Evolutionary conservation across 1,140 invertebrate species (phyloP).

Genomic region (Leucophenga varia): DNA sequence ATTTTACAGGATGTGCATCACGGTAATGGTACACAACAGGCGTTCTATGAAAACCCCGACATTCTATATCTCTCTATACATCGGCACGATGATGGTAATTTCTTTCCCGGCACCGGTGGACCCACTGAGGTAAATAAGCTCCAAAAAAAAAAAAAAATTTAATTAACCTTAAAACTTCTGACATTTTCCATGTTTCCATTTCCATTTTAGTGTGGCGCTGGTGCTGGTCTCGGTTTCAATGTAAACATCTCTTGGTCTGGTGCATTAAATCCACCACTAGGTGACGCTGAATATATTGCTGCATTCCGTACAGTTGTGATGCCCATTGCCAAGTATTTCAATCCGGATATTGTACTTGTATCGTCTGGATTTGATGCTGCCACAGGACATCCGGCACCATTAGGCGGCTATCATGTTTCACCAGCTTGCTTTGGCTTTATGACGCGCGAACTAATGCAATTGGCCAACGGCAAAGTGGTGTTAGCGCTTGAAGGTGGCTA

Average conservation of each 20-base stretch:
- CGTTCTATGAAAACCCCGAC: slow-evolving; percentile 94
- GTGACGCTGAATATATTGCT: slow-evolving; percentile 96
- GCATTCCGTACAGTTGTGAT: slow-evolving; percentile 92
- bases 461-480: slow-evolving; percentile 86
- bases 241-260: slow-evolving; percentile 97
- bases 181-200: not conserved
- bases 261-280: slow-evolving; percentile 86
- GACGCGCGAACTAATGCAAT: slow-evolving; percentile 88
- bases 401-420: slow-evolving; percentile 93
- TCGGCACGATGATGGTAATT: slow-evolving; percentile 99
- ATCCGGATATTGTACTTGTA: slow-evolving; percentile 93
- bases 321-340: slow-evolving; percentile 91
- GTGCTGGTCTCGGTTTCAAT: slow-evolving; percentile 91
- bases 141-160: not conserved
- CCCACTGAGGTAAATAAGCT: slow-evolving; percentile 68
- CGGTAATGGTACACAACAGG: slow-evolving; percentile 98
- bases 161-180: not conserved
- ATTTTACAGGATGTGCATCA: slow-evolving; percentile 92
- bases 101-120: slow-evolving; percentile 97
- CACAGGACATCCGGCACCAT: slow-evolving; percentile 84
- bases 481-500: slow-evolving; percentile 95
- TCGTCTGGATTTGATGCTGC: slow-evolving; percentile 98
- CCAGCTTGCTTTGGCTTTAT: slow-evolving; percentile 95
- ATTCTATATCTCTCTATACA: slow-evolving; percentile 97
- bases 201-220: slow-evolving; percentile 71